Evolutionary conservation across 1,140 invertebrate genomes (phyloP), one percentile per base, ranked within the genome.

Genomic region (Chionoecetes opilio): DNA sequence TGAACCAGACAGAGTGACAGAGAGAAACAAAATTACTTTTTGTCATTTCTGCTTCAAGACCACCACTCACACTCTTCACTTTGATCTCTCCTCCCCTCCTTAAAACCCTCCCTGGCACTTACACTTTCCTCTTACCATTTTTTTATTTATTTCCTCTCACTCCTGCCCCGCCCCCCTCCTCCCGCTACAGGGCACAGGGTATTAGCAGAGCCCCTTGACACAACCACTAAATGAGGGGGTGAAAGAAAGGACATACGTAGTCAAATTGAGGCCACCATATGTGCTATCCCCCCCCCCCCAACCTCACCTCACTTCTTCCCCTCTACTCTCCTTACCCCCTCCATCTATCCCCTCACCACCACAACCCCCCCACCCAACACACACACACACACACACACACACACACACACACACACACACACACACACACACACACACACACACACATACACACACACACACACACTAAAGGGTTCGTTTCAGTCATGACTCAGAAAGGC

Each of bases 381-480:
- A 46, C 41, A 5, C 41, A 8, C 41, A 46, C 41, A 46, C 41
- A 46, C 41, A 46, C 41, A 46, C 41, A 46, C 41, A 46, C 41
- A 46, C 5, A 46, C 5, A 46, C 41, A 46, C 41, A 46, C 41
- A 46, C 41, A 46, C 41, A 46, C 41, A 46, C 41, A 46, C 41
- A 46, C 41, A 46, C 63, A 75, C 63, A n/a, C 63, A 75, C 63
- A 75, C 63, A 75, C 21, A 75, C 63, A 75, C 63, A 75, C 63
- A 75, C 63, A 75, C 63, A 75, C 26, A n/a, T 26, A 75, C 21
- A 75, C 53, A 26, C 38, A 41, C 38, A 41, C 38, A 41, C 14
- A 41, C 14, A 41, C 14, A 63, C 21, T 75, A 75, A 75, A n/a
- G 63, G 21, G 1, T n/a, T 21, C 63, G n/a, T n/a, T 75, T n/a